Conservation (phyloP, 2,888 invertebrate genomes). For the Melinaea marsaeus region DNA sequence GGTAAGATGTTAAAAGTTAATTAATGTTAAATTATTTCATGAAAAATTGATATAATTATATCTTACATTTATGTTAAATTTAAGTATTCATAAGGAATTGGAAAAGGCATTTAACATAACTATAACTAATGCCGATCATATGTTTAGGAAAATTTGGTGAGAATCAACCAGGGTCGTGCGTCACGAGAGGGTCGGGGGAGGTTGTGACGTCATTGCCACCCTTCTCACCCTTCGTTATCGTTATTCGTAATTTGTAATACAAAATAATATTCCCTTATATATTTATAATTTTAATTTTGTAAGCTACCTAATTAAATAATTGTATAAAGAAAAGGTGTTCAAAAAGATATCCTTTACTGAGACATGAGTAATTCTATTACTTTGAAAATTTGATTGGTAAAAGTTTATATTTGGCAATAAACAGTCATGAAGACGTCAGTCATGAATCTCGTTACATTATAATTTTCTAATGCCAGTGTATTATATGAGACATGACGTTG, state of each 20-base stretch:
- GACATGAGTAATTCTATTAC: conserved; percentile 52
- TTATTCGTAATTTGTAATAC: conserved; percentile 11
- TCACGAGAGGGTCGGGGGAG: conserved; percentile 18
- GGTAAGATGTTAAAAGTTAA: too few species aligned
- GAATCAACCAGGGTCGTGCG: conserved; percentile 22
- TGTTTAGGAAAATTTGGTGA: conserved; percentile 18
- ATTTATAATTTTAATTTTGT: too few species aligned
- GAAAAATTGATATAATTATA: too few species aligned
- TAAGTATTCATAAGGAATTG: too few species aligned
- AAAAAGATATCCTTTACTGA: conserved; percentile 9
- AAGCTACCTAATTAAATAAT: too few species aligned
- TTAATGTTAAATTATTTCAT: too few species aligned
- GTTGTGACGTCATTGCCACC: conserved; percentile 22
- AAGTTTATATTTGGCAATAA: conserved; percentile 60
- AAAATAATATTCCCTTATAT: neutral
- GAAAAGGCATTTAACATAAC: too few species aligned
- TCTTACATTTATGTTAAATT: too few species aligned
- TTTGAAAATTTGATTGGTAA: conserved; percentile 54
- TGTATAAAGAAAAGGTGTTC: neutral
- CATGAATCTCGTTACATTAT: conserved; percentile 61
- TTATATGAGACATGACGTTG: conserved; percentile 55
- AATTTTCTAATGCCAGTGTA: conserved; percentile 58
- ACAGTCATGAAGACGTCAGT: conserved; percentile 62
- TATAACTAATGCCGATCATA: conserved; percentile 7
- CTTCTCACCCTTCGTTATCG: conserved; percentile 5